Evolutionary conservation across 2,888 invertebrate genomes (phyloP), one percentile per base, ranked within the genome.

Genomic region (Allacma fusca): DNA sequence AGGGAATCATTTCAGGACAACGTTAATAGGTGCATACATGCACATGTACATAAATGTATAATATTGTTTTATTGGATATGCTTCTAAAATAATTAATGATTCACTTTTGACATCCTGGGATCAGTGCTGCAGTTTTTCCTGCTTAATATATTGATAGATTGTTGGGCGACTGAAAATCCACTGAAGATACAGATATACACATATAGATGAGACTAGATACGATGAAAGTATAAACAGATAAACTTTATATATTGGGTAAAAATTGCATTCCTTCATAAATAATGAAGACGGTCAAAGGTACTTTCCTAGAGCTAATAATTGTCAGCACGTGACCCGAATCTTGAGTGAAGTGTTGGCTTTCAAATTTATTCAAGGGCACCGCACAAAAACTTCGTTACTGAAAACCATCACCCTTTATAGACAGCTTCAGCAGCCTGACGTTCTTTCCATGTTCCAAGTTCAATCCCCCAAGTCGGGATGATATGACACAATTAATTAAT

Each of bases 351-450:
- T 72, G 57, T 65, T 26, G 26, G 57, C 44, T 44, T 4, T 28
- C 40, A 62, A 73, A 62, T 73, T 64, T 73, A 73, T 71, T 71
- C 73, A 64, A 73, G 73, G 73, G 73, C 59, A 34, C 73, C 73
- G 73, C 62, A 26, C 26, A 71, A 70, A 40, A n/a, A 21, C 28
- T 59, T 72, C 12, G 34, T 59, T 59, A 72, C 59, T 72, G n/a
- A 72, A 29, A 50, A 71, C 71, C 26, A 40, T 70, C 0, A 23
- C 50, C 70, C 68, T 67, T 50, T 19, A n/a, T n/a, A n/a, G n/a
- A 50, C 16, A 50, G 9, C 50, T 50, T 12, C n/a, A n/a, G 40
- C 40, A 13, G 40, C 40, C 40, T 40, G 7, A 40, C 13, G 5
- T 43, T 13, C 43, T 23, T 24, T 12, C 16, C n/a, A 19, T n/a